Evolutionary conservation across 2,797 vertebrate species (phyloP).

Genomic region (Danio albolineatus): DNA sequence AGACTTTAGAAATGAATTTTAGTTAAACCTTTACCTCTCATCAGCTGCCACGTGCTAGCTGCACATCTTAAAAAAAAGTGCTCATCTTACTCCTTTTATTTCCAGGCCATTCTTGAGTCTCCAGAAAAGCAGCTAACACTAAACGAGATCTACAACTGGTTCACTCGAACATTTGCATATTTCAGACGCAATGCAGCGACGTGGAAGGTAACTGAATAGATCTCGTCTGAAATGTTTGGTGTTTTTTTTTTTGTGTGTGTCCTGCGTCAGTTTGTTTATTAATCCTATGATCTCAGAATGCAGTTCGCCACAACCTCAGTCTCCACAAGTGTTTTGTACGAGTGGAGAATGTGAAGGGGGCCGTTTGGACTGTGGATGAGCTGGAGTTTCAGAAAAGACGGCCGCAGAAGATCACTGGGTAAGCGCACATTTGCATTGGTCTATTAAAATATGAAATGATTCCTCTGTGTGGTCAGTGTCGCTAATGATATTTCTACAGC

Average conservation of each 20-base stretch:
- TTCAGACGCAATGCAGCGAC: constrained; percentile 97
- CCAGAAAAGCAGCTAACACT: constrained; percentile 98
- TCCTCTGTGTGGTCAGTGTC: not conserved
- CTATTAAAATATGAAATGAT: too few relatives aligned
- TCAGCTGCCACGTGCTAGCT: not conserved
- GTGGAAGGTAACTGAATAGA: constrained; percentile 88
- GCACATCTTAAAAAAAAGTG: not conserved
- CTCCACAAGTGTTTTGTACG: constrained; percentile 99
- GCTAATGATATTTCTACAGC: constrained; percentile 30
- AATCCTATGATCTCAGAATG: constrained; percentile 83
- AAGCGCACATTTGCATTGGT: constrained; percentile 59
- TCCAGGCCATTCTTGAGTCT: constrained; percentile 95
- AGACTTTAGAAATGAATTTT: not conserved
- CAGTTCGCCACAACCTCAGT: constrained; percentile 99
- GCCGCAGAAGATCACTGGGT: constrained; percentile 97
- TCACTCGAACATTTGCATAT: constrained; percentile 98
- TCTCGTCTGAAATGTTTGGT: not conserved
- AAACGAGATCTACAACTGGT: constrained; percentile 99
- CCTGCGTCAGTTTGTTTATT: not conserved
- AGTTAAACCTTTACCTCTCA: not conserved
- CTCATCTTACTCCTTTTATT: constrained; percentile 35
- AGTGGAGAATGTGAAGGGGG: constrained; percentile 98
- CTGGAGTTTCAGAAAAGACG: constrained; percentile 97
- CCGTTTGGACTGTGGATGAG: constrained; percentile 99
- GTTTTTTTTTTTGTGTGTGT: not conserved